Percentiles rank a stretch among this genome's conserved stretches.
phyloP scores from a whole-genome alignment of 2,888 invertebrate genomes.

The Prionchulus punctatus region DNA sequence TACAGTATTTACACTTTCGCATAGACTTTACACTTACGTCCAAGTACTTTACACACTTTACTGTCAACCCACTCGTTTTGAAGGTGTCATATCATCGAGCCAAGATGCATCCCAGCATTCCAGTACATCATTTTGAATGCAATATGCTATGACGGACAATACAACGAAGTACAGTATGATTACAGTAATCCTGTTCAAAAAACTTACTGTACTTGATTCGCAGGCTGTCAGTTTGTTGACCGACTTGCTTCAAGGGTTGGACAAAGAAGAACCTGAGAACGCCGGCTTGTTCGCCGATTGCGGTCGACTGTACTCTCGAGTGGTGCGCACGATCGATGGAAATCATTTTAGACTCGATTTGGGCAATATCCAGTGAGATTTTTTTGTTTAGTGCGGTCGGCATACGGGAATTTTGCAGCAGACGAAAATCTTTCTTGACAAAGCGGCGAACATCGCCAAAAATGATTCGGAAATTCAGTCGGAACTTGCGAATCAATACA shows the following conservation, averaged over 20 bases:
- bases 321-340: constrained; percentile 44
- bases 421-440: constrained; percentile 59
- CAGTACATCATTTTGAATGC: constrained; percentile 50
- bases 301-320: constrained; percentile 47
- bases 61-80: not conserved
- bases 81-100: constrained; percentile 53
- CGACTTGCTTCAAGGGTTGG: constrained; percentile 49
- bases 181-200: no score
- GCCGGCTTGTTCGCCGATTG: constrained; percentile 51
- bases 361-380: constrained; percentile 26
- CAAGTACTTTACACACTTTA: not conserved
- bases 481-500: constrained; percentile 63
- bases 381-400: constrained; percentile 35
- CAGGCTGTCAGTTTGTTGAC: constrained; percentile 50
- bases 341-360: not conserved
- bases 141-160: constrained; percentile 59
- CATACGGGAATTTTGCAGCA: constrained; percentile 51
- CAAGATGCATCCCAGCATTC: constrained; percentile 56
- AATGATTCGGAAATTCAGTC: constrained; percentile 54
- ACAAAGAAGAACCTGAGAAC: constrained; percentile 60
- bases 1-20: no score
- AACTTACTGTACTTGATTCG: constrained; percentile 9
- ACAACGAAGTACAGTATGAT: constrained; percentile 45
- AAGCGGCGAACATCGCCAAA: constrained; percentile 53
- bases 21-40: no score